These are phyloP conservation scores for Herpailurus yagouaroundi DNA, from an alignment of 2,113 vertebrate genomes.

Conservation along the genomic window DNA sequence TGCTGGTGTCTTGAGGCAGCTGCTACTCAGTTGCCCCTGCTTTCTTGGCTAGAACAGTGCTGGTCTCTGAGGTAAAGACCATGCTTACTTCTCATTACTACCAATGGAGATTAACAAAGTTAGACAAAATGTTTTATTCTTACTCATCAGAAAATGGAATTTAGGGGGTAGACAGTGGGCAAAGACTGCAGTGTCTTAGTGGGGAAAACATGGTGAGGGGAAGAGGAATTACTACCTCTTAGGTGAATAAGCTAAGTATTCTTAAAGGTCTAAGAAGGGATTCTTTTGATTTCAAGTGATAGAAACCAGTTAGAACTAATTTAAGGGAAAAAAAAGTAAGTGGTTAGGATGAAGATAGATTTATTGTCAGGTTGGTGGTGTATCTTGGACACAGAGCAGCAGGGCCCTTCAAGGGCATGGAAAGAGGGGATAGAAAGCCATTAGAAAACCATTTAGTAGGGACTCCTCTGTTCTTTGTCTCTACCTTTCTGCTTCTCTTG, in stretches of 20 bases:
- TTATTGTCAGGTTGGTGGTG: background rate
- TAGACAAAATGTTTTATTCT: background rate
- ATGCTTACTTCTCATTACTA: background rate
- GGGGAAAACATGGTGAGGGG: background rate
- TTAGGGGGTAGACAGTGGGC: background rate
- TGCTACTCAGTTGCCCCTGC: too few relatives aligned
- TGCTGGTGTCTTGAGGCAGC: background rate
- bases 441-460: fast-evolving
- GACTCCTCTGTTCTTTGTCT: background rate
- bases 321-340: background rate
- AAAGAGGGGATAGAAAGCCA: background rate
- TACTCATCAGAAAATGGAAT: background rate
- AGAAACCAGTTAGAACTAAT: background rate
- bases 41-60: background rate
- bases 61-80: background rate
- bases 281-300: background rate
- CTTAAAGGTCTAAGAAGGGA: background rate
- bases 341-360: background rate
- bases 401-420: too few relatives aligned
- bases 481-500: background rate
- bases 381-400: fast-evolving
- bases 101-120: background rate
- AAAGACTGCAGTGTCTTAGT: background rate
- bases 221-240: background rate
- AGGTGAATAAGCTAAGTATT: background rate